Evolutionary conservation across 2,888 invertebrate genomes (phyloP), one percentile per base, ranked within the genome.

Genomic region (Phyllotreta striolata): DNA sequence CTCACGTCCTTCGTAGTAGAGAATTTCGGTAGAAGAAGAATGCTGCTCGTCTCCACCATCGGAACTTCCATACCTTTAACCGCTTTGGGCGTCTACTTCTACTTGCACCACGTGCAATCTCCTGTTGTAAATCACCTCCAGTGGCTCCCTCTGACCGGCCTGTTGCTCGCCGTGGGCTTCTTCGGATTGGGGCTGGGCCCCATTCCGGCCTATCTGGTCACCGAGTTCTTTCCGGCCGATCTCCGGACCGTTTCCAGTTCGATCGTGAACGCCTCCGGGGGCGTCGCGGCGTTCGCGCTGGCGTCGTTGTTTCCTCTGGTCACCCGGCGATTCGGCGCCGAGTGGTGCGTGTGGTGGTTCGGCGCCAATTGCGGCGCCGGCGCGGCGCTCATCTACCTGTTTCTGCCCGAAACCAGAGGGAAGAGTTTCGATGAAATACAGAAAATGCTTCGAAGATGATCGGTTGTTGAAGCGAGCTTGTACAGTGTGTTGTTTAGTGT

Each of bases 151-250:
- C 84, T 92, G 6, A 78, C 87, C 3, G 86, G 90, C 0, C 79
- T 92, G 49, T 84, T 91, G 0, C 70, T 89, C 10, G 92, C 88
- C 82, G 89, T 91, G 64, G 81, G 88, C 57, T 86, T 88, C 0
- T 93, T 91, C 81, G 89, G 90, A 63, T 1, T 75, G 82, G 86
- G 88, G 0, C 86, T 90, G 59, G 92, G 95, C 1, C 90, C 91
- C 0, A 78, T 92, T 39, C 90, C 91, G 0, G 91, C 92, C 91
- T 89, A 91, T 0, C 87, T 93, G 35, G 86, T 92, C 84, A 89
- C 90, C 0, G 93, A 93, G 79, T 85, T 93, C 79, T 89, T 95
- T 79, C 88, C 94, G 14, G 82, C 88, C 0, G 89, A 91, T 69
- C 88, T 92, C 1, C 91, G 91, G 79, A 87, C 90, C 3, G 0